Conservation (phyloP, 2,113 vertebrate species). For the Tachycineta bicolor region DNA sequence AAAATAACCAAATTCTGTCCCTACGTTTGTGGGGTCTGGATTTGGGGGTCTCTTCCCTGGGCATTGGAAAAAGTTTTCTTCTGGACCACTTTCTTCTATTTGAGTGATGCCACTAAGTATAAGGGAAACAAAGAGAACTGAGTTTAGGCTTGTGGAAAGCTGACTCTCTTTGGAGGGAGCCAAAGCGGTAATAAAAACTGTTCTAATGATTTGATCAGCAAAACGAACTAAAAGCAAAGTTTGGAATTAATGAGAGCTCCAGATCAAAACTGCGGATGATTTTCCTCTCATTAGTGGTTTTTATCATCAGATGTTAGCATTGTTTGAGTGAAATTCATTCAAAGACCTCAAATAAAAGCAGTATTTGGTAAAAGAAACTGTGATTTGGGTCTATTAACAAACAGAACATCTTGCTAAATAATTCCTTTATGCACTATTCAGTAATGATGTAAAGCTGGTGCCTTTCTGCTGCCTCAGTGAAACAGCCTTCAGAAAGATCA, state of each 20-base stretch:
- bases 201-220: conserved; percentile 71
- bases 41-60: background rate
- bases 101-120: background rate
- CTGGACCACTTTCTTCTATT: background rate
- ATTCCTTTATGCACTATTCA: conserved; percentile 73
- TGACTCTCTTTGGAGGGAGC: conserved; percentile 10
- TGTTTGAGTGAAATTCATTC: conserved; percentile 74
- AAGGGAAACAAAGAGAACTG: background rate
- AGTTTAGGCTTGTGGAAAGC: background rate
- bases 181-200: conserved; percentile 39
- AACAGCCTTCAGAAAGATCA: conserved; percentile 69
- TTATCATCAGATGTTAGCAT: conserved; percentile 75
- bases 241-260: conserved; percentile 74
- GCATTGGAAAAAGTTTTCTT: background rate
- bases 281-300: conserved; percentile 72
- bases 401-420: conserved; percentile 77
- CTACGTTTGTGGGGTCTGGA: background rate
- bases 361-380: conserved; percentile 66
- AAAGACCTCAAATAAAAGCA: conserved; percentile 72
- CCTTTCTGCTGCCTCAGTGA: conserved; percentile 71
- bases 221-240: conserved; percentile 67
- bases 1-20: background rate
- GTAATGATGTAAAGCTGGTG: conserved; percentile 70
- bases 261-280: conserved; percentile 71
- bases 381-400: conserved; percentile 73